Conservation (phyloP, 1,140 invertebrate species). For the Metaphire vulgaris region DNA sequence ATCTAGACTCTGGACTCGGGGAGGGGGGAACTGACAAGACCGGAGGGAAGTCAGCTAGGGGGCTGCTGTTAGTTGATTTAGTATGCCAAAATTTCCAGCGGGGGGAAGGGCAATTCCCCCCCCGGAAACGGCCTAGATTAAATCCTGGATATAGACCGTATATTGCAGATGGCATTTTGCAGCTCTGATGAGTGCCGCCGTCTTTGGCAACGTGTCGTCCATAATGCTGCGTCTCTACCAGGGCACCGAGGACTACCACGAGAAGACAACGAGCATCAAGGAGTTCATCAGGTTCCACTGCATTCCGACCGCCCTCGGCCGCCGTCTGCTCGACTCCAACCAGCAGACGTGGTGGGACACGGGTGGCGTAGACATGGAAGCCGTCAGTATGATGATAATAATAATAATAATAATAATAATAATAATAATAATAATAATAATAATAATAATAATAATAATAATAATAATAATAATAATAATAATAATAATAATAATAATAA, state of each 20-base stretch:
- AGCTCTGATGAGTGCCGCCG: slow-evolving; percentile 52
- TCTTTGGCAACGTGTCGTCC: slow-evolving; percentile 52
- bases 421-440: background rate
- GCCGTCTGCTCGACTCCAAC: slow-evolving; percentile 91
- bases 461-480: slow-evolving; percentile 67
- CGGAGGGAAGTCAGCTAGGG: too few species aligned
- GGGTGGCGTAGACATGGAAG: slow-evolving; percentile 89
- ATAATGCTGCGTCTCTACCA: slow-evolving; percentile 51
- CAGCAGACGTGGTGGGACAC: slow-evolving; percentile 97
- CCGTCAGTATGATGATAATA: background rate
- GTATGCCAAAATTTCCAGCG: too few species aligned
- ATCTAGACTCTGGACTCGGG: too few species aligned
- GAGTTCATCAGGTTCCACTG: slow-evolving; percentile 80
- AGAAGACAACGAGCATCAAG: slow-evolving; percentile 56
- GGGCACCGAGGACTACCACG: slow-evolving; percentile 45
- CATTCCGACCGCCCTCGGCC: slow-evolving; percentile 85
- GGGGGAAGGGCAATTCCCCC: too few species aligned
- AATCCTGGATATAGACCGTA: too few species aligned
- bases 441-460: background rate
- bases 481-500: background rate
- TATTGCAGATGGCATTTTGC: background rate
- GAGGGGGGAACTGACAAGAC: too few species aligned
- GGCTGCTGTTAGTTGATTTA: too few species aligned
- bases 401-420: background rate
- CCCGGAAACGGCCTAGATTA: too few species aligned